These are phyloP conservation scores for Strigamia crassipes DNA, from an alignment of 2,888 invertebrate genomes.

Conservation along the genomic window DNA sequence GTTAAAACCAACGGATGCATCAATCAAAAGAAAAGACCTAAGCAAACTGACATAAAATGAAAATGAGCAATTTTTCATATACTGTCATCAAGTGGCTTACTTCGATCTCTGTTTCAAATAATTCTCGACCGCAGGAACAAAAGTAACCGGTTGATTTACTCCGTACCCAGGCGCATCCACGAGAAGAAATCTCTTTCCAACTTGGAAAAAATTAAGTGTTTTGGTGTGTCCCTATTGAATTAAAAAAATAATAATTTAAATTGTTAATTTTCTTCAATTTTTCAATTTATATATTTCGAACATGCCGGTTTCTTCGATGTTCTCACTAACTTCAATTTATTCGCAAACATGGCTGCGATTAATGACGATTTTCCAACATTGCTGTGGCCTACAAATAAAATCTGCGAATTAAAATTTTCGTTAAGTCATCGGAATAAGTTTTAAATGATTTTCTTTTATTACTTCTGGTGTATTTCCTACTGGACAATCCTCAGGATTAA, in stretches of 20 bases:
- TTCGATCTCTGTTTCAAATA: constrained; percentile 55
- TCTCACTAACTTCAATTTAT: constrained; percentile 51
- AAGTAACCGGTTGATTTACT: constrained; percentile 57
- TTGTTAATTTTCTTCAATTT: background rate
- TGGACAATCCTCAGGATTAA: background rate
- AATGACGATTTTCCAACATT: constrained; percentile 59
- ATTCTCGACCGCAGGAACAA: constrained; percentile 55
- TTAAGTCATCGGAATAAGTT: background rate
- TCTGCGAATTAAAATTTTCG: constrained; percentile 51
- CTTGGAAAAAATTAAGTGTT: constrained; percentile 56
- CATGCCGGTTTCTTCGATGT: constrained; percentile 56
- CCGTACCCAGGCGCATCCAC: constrained; percentile 60
- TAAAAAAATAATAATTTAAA: background rate
- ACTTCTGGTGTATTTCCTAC: background rate
- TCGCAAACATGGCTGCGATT: constrained; percentile 54
- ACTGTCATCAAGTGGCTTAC: constrained; percentile 52
- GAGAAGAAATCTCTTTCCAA: constrained; percentile 54
- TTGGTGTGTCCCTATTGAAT: constrained; percentile 56
- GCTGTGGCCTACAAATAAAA: constrained; percentile 57
- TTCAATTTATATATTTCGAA: background rate
- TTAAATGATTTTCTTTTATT: background rate
- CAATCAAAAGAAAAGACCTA: constrained; percentile 50
- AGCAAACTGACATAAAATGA: constrained; percentile 48
- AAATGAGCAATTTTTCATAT: background rate
- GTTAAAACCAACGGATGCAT: constrained; percentile 50